phyloP scores from a whole-genome alignment of 2,113 vertebrate genomes.

The Chiloscyllium plagiosum region DNA sequence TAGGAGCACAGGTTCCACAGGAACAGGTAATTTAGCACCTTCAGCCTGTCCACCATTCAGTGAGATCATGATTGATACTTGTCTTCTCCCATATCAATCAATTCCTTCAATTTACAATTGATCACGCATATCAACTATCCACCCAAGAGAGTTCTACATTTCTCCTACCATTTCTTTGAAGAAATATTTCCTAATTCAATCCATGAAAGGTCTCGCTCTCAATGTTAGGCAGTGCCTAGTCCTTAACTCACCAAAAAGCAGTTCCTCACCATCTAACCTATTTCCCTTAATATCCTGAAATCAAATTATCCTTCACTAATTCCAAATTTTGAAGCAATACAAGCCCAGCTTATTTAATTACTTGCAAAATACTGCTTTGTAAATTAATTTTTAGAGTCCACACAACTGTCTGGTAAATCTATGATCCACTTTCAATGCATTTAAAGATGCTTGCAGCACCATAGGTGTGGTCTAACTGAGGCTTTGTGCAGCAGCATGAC shows the following conservation, averaged over 20 bases:
- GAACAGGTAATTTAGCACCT: constrained; percentile 62
- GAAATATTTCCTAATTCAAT: not conserved
- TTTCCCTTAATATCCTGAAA: not conserved
- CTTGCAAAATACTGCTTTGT: not conserved
- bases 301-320: not conserved
- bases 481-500: not conserved
- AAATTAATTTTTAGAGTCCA: not conserved
- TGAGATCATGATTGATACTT: too few relatives aligned
- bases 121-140: not conserved
- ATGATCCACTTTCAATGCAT: not conserved
- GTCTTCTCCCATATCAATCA: too few relatives aligned
- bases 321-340: not conserved
- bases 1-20: not conserved
- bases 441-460: not conserved
- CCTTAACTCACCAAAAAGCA: not conserved
- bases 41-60: constrained; percentile 75
- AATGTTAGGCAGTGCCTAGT: not conserved
- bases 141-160: not conserved
- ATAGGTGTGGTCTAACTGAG: not conserved
- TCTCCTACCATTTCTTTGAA: not conserved
- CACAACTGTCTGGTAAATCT: not conserved
- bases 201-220: not conserved
- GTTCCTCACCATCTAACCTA: not conserved
- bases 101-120: not conserved
- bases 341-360: not conserved